These are phyloP conservation scores for Carassius auratus DNA, from an alignment of 2,113 vertebrate species.

Conservation along the genomic window DNA sequence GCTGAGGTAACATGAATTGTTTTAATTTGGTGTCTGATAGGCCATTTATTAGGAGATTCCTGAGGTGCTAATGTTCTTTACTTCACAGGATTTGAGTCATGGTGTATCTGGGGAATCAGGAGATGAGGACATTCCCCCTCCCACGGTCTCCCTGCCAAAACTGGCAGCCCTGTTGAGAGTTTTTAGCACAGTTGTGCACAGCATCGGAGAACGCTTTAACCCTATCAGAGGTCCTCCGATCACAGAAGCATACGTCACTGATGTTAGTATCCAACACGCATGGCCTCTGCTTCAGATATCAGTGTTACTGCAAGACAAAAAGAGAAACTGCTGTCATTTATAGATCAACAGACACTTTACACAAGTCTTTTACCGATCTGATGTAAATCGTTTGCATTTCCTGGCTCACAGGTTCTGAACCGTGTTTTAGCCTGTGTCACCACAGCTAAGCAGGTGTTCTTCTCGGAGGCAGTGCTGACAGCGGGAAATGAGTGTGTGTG, in stretches of 20 bases:
- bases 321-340: not conserved
- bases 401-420: slow-evolving; percentile 84
- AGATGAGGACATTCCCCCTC: slow-evolving; percentile 96
- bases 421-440: slow-evolving; percentile 93
- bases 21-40: not conserved
- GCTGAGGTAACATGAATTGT: slow-evolving; percentile 81
- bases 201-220: slow-evolving; percentile 95
- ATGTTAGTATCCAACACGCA: slow-evolving; percentile 78
- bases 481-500: slow-evolving; percentile 97
- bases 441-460: slow-evolving; percentile 93
- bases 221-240: slow-evolving; percentile 93
- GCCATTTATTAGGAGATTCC: not conserved
- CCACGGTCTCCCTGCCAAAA: slow-evolving; percentile 93
- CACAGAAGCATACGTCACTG: slow-evolving; percentile 91
- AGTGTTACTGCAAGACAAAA: not conserved
- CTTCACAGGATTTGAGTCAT: slow-evolving; percentile 89
- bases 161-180: slow-evolving; percentile 93
- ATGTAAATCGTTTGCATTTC: not conserved
- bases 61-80: not conserved
- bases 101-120: slow-evolving; percentile 86
- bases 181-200: slow-evolving; percentile 97
- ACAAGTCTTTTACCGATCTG: not conserved
- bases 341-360: not conserved
- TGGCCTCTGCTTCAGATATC: too few relatives aligned
- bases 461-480: slow-evolving; percentile 94